Evolutionary conservation across 2,797 vertebrate species (phyloP).

Genomic region (Gobio occitaniae): DNA sequence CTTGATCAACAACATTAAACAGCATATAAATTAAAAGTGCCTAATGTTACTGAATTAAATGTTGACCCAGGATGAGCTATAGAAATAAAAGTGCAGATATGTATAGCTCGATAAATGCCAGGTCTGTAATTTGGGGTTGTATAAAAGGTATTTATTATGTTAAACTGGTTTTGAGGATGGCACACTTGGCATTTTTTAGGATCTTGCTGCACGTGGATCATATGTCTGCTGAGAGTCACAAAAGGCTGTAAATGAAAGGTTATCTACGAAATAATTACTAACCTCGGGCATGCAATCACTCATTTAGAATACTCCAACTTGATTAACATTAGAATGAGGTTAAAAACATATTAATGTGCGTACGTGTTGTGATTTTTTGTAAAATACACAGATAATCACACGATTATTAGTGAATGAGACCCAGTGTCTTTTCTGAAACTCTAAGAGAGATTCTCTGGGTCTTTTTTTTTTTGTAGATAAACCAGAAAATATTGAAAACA

Average conservation of each 20-base stretch:
- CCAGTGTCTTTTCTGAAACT: not conserved
- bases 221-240: not conserved
- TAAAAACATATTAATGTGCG: not conserved
- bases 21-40: too few species aligned
- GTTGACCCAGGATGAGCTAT: too few species aligned
- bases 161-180: slow-evolving; percentile 5
- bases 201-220: not conserved
- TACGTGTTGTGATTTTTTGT: not conserved
- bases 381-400: not conserved
- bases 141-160: not conserved
- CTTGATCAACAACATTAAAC: too few species aligned
- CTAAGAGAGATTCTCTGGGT: not conserved
- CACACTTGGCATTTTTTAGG: not conserved
- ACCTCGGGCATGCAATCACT: not conserved
- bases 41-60: too few species aligned
- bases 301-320: not conserved
- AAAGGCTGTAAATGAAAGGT: not conserved
- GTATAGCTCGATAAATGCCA: not conserved
- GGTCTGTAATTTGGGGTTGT: not conserved
- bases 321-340: not conserved
- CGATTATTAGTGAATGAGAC: not conserved
- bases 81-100: not conserved
- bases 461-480: not conserved
- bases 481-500: not conserved
- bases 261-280: too few species aligned